A percentile compares a stretch with the other conserved stretches of the same genome.
Evolutionary conservation across 2,888 invertebrate species (phyloP).

Genomic region (Anthoptus insignis): DNA sequence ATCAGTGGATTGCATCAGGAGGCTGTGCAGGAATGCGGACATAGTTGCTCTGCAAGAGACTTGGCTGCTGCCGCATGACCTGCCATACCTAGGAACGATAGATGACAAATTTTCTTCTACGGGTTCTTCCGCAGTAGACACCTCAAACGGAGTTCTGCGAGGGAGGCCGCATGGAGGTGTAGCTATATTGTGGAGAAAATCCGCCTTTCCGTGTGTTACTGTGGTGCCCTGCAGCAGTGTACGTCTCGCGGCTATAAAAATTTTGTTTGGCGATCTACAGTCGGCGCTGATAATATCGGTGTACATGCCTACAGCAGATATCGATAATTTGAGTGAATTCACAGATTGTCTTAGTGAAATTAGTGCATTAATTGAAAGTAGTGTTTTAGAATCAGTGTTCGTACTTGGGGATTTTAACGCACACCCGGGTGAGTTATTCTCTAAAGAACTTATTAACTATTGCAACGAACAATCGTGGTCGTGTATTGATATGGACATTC

Average conservation of each 20-base stretch:
- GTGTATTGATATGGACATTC: no score
- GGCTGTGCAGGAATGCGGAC: neutral
- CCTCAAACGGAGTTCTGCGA: conserved; percentile 27
- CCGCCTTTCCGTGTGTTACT: no score
- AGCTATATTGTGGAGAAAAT: conserved; percentile 45
- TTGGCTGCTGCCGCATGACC: conserved; percentile 44
- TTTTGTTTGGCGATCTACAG: no score
- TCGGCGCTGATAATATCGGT: no score
- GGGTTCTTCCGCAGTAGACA: conserved; percentile 48
- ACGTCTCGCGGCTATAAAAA: no score
- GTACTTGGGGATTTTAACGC: conserved; percentile 12
- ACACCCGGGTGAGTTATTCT: neutral
- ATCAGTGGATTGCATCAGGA: conserved; percentile 13
- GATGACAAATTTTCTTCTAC: conserved; percentile 40
- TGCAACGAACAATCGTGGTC: no score
- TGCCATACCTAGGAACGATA: conserved; percentile 40
- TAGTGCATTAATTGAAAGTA: no score
- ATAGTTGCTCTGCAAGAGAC: conserved; percentile 7
- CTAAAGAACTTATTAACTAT: no score
- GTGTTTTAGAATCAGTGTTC: conserved; percentile 19
- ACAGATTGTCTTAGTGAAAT: conserved; percentile 27
- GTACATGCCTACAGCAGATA: no score
- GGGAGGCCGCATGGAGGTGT: conserved; percentile 47
- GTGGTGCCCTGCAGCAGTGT: no score
- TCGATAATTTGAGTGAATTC: neutral